phyloP scores from a whole-genome alignment of 1,140 invertebrate genomes.

The Mactra quadrangularis region DNA sequence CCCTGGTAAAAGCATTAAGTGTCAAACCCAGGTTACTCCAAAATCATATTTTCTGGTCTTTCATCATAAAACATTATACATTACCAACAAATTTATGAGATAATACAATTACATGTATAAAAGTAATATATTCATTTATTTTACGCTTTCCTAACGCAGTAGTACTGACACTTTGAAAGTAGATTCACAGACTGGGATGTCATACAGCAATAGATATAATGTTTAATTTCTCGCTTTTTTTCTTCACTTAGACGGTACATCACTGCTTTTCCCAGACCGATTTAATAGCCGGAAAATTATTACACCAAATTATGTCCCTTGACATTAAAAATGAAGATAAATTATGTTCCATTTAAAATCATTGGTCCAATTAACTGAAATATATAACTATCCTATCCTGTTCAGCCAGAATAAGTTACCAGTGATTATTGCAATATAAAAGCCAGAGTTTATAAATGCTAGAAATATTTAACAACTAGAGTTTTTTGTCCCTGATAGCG shows the following conservation, averaged over 20 bases:
- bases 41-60: no score
- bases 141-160: no score
- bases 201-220: slow-evolving; percentile 2
- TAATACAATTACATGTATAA: no score
- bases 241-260: background rate
- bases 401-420: background rate
- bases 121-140: no score
- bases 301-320: slow-evolving; percentile 46
- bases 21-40: no score
- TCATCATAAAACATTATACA: no score
- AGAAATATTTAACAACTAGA: slow-evolving; percentile 4
- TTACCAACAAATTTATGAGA: no score
- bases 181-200: background rate
- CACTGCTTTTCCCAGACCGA: slow-evolving; percentile 38
- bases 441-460: background rate
- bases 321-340: slow-evolving; percentile 52
- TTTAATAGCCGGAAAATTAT: slow-evolving; percentile 50
- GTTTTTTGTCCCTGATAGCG: slow-evolving; percentile 18
- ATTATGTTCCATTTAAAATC: slow-evolving; percentile 50
- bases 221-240: background rate
- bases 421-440: no score
- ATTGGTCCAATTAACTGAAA: slow-evolving; percentile 58
- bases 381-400: slow-evolving; percentile 47
- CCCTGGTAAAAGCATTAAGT: no score
- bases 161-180: no score